Base-by-base conservation (phyloP, 92 coral and sea anemone genomes). In the Anthopleura xanthogrammica region DNA sequence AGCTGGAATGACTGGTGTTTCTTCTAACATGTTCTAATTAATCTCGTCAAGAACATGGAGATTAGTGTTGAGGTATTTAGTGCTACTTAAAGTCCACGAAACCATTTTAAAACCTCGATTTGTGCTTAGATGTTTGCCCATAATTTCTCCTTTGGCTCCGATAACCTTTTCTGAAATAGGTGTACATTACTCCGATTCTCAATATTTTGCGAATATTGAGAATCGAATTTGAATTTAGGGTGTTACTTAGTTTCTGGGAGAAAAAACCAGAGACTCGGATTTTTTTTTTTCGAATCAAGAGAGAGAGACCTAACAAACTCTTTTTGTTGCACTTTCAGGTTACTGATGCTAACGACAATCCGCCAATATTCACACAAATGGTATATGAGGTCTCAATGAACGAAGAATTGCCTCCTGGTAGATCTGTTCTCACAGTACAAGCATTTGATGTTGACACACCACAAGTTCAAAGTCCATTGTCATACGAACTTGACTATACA, bases 331-430 rank as follows among this genome's bases (percentile, higher is more conserved):
- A 39, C 12, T 36, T 78, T 42, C 77, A 95, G 98, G 94, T 95
- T 3, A 73, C 81, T 29, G 95, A 95, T 62, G 91, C 92, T 12
- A 90, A 95, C 88, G 98, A 95, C 78, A 89, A 95, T 75, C 75
- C 92, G 4, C 98, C 98, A 17, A 65, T 86, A 46, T 95, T 95
- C 70, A 43, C 75, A 23, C 68, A 87, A 74, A 86, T 91, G 19
- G 91, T 90, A 39, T 95, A 93, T 88, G 68, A 81, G 16, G 87
- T 78, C 23, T 76, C 90, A 12, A 89, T 95, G 20, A n/a, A 60
- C 52, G 98, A 95, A 79, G 88, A 92, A 52, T 79, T 86, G 23
- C 86, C 91, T 12, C 64, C 91, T 1, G 89, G 86, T 22, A 68
- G 62, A n/a, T 79, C 88, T 23, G 90, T 94, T 43, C 88, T 94